phyloP scores from a whole-genome alignment of 2,888 invertebrate species.

The Agonopterix subpropinquella region DNA sequence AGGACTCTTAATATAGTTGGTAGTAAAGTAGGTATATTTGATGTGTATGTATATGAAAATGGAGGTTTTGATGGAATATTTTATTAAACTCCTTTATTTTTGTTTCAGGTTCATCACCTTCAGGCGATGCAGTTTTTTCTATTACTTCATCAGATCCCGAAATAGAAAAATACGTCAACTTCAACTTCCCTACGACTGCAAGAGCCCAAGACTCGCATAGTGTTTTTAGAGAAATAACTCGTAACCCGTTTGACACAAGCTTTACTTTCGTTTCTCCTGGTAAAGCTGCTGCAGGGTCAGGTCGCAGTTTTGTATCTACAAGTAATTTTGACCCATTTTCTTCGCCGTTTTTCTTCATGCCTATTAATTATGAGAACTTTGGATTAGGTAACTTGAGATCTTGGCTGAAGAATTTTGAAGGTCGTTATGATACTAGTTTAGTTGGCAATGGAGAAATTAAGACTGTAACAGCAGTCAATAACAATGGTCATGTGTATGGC shows the following conservation, averaged over 20 bases:
- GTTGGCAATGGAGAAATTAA: conserved; percentile 25
- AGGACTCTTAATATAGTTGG: no score
- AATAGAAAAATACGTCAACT: conserved; percentile 32
- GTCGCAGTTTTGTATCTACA: conserved; percentile 38
- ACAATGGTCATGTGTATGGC: conserved; percentile 45
- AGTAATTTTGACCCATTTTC: conserved; percentile 32
- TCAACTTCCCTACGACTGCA: conserved; percentile 19
- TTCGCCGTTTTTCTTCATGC: conserved; percentile 35
- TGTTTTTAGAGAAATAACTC: conserved; percentile 11
- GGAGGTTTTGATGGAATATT: not conserved
- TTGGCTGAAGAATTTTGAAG: conserved; percentile 37
- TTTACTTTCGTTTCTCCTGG: conserved; percentile 36
- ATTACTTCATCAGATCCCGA: conserved; percentile 47
- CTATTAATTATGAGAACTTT: conserved; percentile 29
- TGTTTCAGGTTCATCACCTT: conserved; percentile 40
- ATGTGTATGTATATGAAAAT: no score
- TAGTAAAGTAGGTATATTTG: no score
- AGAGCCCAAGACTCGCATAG: conserved; percentile 15
- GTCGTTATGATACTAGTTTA: conserved; percentile 33
- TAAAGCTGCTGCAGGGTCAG: conserved; percentile 29
- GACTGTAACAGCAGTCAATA: conserved; percentile 38
- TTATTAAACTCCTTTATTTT: conserved; percentile 4
- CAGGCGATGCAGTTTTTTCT: conserved; percentile 41
- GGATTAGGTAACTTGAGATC: conserved; percentile 18
- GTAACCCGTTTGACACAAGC: conserved; percentile 21